Evolutionary conservation across 2,888 invertebrate genomes (phyloP).

Genomic region (Artemia sinica): DNA sequence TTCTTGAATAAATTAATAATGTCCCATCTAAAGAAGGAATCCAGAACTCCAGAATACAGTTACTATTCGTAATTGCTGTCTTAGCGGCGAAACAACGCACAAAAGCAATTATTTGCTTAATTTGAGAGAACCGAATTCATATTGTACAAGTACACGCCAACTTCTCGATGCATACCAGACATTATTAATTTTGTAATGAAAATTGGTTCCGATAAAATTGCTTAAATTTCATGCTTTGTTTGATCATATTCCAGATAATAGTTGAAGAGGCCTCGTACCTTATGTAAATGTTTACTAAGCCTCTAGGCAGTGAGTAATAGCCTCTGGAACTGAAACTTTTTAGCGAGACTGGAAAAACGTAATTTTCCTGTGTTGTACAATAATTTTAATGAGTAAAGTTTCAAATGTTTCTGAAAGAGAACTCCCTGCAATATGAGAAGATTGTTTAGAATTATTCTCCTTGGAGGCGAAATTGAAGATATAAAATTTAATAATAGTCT

Average conservation of each 20-base stretch:
- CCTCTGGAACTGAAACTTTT: no score
- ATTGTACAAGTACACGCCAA: slow-evolving; percentile 10
- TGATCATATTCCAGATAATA: slow-evolving; percentile 11
- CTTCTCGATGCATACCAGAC: slow-evolving; percentile 13
- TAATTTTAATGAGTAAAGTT: no score
- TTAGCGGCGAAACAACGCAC: slow-evolving; percentile 3
- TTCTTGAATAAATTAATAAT: no score
- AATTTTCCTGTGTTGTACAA: no score
- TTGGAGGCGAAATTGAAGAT: no score
- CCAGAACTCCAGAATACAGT: no score
- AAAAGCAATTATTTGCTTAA: slow-evolving; percentile 14
- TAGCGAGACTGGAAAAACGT: no score
- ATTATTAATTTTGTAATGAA: slow-evolving; percentile 13
- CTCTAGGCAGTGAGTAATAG: background rate
- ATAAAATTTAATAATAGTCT: no score
- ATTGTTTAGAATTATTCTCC: no score
- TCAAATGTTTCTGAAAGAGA: no score
- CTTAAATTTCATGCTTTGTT: slow-evolving; percentile 14
- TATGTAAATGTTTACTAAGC: slow-evolving; percentile 9
- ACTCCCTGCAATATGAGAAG: no score
- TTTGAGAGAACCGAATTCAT: slow-evolving; percentile 8
- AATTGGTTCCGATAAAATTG: slow-evolving; percentile 13
- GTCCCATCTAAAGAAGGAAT: no score
- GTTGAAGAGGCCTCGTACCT: background rate
- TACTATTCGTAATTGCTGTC: background rate